Conservation (phyloP, 1,140 invertebrate species). For the Aporrectodea caliginosa region DNA sequence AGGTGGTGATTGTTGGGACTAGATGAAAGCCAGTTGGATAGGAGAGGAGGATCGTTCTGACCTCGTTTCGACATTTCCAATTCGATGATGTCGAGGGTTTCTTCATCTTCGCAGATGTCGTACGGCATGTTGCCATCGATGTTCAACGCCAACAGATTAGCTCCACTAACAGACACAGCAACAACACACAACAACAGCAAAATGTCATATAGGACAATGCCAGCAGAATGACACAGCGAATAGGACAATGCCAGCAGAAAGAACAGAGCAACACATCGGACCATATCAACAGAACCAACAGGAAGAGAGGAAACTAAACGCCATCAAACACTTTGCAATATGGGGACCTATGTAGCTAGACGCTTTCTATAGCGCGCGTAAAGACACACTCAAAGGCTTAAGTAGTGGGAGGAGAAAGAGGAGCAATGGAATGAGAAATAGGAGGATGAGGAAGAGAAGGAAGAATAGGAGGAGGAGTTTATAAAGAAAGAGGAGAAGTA, state of each 20-base stretch:
- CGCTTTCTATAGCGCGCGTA: too few species aligned
- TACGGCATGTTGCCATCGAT: conserved; percentile 99
- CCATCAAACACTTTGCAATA: too few species aligned
- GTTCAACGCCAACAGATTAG: conserved; percentile 89
- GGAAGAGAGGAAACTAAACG: not conserved
- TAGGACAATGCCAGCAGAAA: not conserved
- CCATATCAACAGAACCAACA: not conserved
- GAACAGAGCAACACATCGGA: not conserved
- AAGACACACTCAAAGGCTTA: too few species aligned
- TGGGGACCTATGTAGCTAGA: too few species aligned
- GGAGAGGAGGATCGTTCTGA: too few species aligned
- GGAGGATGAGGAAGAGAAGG: too few species aligned
- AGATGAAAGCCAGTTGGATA: too few species aligned
- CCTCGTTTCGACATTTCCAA: conserved; percentile 94
- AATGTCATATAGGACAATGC: not conserved
- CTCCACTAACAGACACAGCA: conserved; percentile 63
- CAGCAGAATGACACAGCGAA: not conserved
- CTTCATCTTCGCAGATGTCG: conserved; percentile 97
- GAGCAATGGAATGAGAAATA: too few species aligned
- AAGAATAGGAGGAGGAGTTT: too few species aligned
- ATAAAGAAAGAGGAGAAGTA: too few species aligned
- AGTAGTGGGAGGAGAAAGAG: too few species aligned
- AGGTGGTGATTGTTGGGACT: too few species aligned
- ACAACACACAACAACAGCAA: not conserved
- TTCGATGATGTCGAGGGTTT: conserved; percentile 94